Evolutionary conservation across 2,113 vertebrate species (phyloP).

Genomic region (Strix aluco): DNA sequence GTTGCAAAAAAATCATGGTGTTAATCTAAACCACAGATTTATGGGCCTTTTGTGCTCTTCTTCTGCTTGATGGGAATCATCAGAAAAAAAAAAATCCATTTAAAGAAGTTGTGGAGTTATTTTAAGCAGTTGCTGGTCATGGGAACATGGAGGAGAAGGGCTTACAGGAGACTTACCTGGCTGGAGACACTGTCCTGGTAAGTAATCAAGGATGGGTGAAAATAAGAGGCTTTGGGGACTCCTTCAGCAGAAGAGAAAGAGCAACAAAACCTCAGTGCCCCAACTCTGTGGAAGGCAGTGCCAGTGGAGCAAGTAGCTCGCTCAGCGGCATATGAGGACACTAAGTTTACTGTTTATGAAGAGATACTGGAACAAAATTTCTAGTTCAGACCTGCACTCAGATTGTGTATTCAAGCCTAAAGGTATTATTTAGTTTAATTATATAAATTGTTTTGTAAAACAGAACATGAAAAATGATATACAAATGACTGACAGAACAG

Average conservation of each 20-base stretch:
- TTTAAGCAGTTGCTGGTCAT: neutral
- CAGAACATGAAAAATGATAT: neutral
- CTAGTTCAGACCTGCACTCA: conserved; percentile 21
- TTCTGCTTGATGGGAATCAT: neutral
- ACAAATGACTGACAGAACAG: neutral
- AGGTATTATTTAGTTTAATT: conserved; percentile 14
- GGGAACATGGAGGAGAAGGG: neutral
- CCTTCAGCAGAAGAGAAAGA: neutral
- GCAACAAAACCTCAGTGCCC: neutral
- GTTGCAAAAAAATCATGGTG: neutral
- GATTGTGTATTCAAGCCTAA: neutral
- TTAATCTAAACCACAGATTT: neutral
- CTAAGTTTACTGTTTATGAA: neutral
- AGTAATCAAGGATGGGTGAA: neutral
- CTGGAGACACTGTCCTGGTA: neutral
- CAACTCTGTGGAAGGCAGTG: neutral
- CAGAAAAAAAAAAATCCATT: neutral
- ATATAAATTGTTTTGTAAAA: neutral
- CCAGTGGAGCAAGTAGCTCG: neutral
- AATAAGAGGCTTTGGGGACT: neutral
- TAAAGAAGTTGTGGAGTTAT: neutral
- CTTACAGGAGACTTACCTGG: neutral
- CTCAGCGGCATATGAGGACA: neutral
- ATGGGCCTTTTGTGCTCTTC: neutral
- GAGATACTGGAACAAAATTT: neutral